phyloP scores from a whole-genome alignment of 2,888 invertebrate species.

The Pandemis cinnamomeana region DNA sequence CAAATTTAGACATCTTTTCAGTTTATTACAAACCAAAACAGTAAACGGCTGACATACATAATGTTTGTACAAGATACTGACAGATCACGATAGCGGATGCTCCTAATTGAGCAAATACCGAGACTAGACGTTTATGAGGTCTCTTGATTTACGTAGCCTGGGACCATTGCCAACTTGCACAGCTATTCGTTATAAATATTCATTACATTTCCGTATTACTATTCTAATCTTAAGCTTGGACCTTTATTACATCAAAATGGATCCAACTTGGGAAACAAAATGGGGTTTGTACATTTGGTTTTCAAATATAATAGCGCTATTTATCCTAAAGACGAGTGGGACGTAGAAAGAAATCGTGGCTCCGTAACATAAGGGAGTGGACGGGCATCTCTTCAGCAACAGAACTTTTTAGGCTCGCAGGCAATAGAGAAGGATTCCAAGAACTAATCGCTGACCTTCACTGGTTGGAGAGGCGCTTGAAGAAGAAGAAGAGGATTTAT shows the following conservation, averaged over 20 bases:
- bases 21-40: neutral
- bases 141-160: slow-evolving; percentile 23
- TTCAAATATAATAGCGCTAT: too few species aligned
- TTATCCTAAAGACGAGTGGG: too few species aligned
- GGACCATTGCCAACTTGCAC: slow-evolving; percentile 35
- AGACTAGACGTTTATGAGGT: slow-evolving; percentile 33
- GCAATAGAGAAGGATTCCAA: too few species aligned
- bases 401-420: too few species aligned
- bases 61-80: slow-evolving; percentile 3
- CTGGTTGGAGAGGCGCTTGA: too few species aligned
- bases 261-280: neutral
- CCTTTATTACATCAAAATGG: slow-evolving; percentile 9
- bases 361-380: too few species aligned
- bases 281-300: neutral
- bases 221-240: neutral
- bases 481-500: too few species aligned
- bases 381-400: too few species aligned
- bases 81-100: slow-evolving; percentile 22
- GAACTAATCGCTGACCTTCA: too few species aligned
- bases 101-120: slow-evolving; percentile 29
- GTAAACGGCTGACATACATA: neutral
- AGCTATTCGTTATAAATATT: slow-evolving; percentile 26
- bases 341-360: too few species aligned
- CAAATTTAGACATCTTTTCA: too few species aligned
- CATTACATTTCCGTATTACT: slow-evolving; percentile 27